These are phyloP conservation scores for Agonopterix alstromeriana DNA, from an alignment of 2,888 invertebrate genomes.

Conservation along the genomic window DNA sequence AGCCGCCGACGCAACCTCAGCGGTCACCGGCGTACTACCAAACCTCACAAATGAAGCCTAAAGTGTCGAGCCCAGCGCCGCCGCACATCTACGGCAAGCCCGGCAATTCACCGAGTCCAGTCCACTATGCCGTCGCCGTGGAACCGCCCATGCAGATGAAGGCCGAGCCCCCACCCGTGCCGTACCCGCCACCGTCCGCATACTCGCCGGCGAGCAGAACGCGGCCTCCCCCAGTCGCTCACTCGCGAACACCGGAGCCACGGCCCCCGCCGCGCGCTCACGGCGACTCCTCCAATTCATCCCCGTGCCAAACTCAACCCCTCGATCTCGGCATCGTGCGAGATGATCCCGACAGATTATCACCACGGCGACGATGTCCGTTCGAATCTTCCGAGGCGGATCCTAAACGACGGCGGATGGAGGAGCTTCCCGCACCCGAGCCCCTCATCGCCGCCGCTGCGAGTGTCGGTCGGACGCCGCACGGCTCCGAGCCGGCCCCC, in stretches of 20 bases:
- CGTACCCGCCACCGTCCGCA: constrained; percentile 61
- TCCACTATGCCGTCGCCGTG: constrained; percentile 57
- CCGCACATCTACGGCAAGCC: constrained; percentile 84
- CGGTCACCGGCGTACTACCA: constrained; percentile 69
- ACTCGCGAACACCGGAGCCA: constrained; percentile 71
- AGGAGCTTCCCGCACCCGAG: constrained; percentile 73
- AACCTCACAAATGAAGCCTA: constrained; percentile 75
- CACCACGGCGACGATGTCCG: constrained; percentile 81
- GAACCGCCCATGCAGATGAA: constrained; percentile 76
- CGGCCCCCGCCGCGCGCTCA: constrained; percentile 57
- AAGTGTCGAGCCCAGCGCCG: constrained; percentile 87
- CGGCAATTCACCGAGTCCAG: constrained; percentile 68
- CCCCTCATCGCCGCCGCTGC: constrained; percentile 84
- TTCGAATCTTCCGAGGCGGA: constrained; percentile 72
- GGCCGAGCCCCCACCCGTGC: constrained; percentile 60
- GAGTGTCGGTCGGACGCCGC: constrained; percentile 82
- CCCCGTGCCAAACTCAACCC: constrained; percentile 85
- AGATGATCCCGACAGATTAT: constrained; percentile 75
- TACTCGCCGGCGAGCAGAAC: constrained; percentile 49
- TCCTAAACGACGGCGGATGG: constrained; percentile 79
- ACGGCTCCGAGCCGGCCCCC: constrained; percentile 67
- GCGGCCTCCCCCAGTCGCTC: constrained; percentile 77
- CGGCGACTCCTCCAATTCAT: constrained; percentile 41
- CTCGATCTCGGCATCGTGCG: constrained; percentile 84
- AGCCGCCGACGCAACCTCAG: constrained; percentile 50